These are phyloP conservation scores for Bactericera cockerelli DNA, from an alignment of 1,140 invertebrate species.

Conservation along the genomic window DNA sequence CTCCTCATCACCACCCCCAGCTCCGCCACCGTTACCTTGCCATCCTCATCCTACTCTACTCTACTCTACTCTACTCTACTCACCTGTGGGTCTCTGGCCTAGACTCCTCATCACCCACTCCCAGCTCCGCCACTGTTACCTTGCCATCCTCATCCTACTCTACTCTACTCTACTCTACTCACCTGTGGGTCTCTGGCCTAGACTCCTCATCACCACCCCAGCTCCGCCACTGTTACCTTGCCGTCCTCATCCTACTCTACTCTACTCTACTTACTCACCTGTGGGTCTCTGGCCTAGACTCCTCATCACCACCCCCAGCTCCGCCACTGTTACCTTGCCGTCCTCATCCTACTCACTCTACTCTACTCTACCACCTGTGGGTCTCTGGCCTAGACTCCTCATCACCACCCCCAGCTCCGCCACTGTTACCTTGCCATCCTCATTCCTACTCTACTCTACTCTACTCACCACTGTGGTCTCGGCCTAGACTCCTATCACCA, in stretches of 20 bases:
- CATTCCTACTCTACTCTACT: slow-evolving; percentile 57
- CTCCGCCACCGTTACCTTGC: too few species aligned
- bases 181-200: slow-evolving; percentile 46
- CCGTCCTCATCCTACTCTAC: slow-evolving; percentile 13
- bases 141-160: neutral
- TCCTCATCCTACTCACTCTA: slow-evolving; percentile 80
- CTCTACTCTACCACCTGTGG: too few species aligned
- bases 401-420: slow-evolving; percentile 77
- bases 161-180: too few species aligned
- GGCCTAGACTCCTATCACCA: slow-evolving; percentile 79
- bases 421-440: slow-evolving; percentile 78
- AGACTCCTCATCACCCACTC: too few species aligned
- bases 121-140: neutral
- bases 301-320: slow-evolving; percentile 74
- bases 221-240: neutral
- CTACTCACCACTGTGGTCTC: slow-evolving; percentile 63
- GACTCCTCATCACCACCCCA: neutral
- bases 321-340: slow-evolving; percentile 73
- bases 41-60: too few species aligned
- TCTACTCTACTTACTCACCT: too few species aligned
- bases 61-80: too few species aligned
- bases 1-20: too few species aligned
- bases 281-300: slow-evolving; percentile 74
- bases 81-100: too few species aligned
- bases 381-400: slow-evolving; percentile 72